phyloP scores from a whole-genome alignment of 2,113 vertebrate genomes.

The Psettodes erumei region DNA sequence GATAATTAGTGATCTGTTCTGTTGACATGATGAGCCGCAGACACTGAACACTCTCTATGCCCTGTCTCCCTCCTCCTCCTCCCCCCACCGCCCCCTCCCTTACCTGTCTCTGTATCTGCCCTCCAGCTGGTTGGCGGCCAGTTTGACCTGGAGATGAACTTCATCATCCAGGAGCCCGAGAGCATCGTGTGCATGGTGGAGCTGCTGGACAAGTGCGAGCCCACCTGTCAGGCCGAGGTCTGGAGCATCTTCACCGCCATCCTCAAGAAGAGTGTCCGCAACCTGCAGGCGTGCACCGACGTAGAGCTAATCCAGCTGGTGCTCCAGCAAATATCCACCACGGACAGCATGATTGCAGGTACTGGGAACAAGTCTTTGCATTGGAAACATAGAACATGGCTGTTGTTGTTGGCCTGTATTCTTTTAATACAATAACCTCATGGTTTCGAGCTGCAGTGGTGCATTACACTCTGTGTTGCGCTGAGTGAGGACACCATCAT shows the following conservation, averaged over 20 bases:
- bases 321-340: constrained; percentile 87
- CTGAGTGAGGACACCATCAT: not conserved
- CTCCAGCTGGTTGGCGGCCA: constrained; percentile 93
- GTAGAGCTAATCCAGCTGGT: constrained; percentile 92
- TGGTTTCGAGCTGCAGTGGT: not conserved
- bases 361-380: constrained; percentile 28
- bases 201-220: constrained; percentile 92
- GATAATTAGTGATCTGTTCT: not conserved
- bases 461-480: not conserved
- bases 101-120: not conserved
- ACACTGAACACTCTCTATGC: not conserved
- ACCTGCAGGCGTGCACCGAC: constrained; percentile 93
- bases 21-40: not conserved
- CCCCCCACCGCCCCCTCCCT: not conserved
- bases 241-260: constrained; percentile 99
- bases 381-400: too few species aligned
- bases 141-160: constrained; percentile 99
- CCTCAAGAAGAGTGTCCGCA: constrained; percentile 96
- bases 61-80: not conserved
- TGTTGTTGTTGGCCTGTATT: too few species aligned
- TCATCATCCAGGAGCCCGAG: constrained; percentile 96
- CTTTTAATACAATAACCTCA: not conserved
- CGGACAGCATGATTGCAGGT: constrained; percentile 97
- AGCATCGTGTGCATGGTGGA: constrained; percentile 96
- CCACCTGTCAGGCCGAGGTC: constrained; percentile 95